Evolutionary conservation across 2,797 vertebrate genomes (phyloP).

Genomic region (Phaenicophaeus curvirostris): DNA sequence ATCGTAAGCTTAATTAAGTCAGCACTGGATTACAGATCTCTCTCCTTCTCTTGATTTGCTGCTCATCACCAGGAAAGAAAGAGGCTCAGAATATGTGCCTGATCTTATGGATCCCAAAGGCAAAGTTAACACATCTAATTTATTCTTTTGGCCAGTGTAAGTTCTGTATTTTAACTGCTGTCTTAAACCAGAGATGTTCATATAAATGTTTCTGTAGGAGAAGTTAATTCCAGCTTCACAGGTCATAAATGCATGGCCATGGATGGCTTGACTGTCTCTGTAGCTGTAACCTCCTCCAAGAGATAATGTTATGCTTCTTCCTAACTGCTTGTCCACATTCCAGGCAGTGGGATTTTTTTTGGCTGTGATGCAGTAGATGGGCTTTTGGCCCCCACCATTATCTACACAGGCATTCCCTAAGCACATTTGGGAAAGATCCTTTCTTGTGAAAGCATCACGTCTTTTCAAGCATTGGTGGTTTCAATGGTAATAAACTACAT

Average conservation of each 20-base stretch:
- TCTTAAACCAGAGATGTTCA: background rate
- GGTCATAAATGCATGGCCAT: fast-evolving
- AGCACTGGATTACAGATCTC: background rate
- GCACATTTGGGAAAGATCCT: background rate
- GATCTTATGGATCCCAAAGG: background rate
- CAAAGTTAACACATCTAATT: background rate
- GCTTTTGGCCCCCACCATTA: background rate
- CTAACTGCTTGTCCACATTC: background rate
- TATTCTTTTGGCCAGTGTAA: background rate
- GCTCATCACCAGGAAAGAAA: background rate
- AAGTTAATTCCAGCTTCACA: background rate
- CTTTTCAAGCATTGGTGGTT: fast-evolving
- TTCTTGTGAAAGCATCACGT: fast-evolving
- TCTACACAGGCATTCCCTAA: background rate
- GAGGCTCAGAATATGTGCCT: background rate
- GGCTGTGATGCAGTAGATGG: background rate
- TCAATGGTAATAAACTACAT: background rate
- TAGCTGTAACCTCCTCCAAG: background rate
- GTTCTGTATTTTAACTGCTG: background rate
- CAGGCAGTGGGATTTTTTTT: background rate
- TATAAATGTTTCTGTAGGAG: background rate
- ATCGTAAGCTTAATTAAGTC: background rate
- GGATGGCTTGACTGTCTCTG: background rate
- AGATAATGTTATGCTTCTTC: background rate
- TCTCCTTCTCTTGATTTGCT: background rate